Base-by-base conservation (phyloP, 2,113 vertebrate species). In the Chlorodrepanis virens region DNA sequence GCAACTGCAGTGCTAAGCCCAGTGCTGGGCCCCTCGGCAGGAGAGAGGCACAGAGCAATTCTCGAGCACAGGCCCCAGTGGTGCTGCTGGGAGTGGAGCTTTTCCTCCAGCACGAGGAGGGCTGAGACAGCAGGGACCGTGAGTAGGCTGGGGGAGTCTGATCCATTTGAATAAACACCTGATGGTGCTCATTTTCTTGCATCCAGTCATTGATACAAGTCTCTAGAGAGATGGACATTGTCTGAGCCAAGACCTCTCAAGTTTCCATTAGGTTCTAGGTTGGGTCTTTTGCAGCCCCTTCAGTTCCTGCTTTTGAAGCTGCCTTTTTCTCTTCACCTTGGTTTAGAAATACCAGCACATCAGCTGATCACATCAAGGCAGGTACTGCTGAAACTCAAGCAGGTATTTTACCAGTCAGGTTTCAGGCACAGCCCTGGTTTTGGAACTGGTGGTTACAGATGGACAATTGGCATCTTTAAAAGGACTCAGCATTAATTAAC, bases 141-240 rank as follows among this genome's bases (percentile, higher is more conserved):
- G 13, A 23, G 42, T 52, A 24, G 18, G 57, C 8, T 25, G 14
- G 11, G 8, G 22, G 7, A 31, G 6, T 27, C 42, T 57, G 17
- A 21, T 2, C 25, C 16, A 2, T 16, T 12, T 15, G 7, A 9
- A 6, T 7, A 7, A 61, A 31, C 21, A 39, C 3, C 8, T 17
- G 25, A 0, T 12, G 14, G 4, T 40, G 60, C 52, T 49, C 60
- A 5, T 2, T 24, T 1, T 0, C 50, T 16, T 49, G 35, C 29
- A 35, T 10, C 10, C 16, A 42, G 24, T 6, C 19, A 40, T 7
- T 1, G 1, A 23, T 5, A 3, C 0, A 0, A 31, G 37, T 5
- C 45, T 10, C 21, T 17, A 20, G 45, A 20, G 15, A 27, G 22
- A 8, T 9, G 33, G 49, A 13, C 33, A 11, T 0, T 9, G 40